These are phyloP conservation scores for Phrynocephalus forsythii DNA, from an alignment of 2,797 vertebrate species.

Conservation along the genomic window DNA sequence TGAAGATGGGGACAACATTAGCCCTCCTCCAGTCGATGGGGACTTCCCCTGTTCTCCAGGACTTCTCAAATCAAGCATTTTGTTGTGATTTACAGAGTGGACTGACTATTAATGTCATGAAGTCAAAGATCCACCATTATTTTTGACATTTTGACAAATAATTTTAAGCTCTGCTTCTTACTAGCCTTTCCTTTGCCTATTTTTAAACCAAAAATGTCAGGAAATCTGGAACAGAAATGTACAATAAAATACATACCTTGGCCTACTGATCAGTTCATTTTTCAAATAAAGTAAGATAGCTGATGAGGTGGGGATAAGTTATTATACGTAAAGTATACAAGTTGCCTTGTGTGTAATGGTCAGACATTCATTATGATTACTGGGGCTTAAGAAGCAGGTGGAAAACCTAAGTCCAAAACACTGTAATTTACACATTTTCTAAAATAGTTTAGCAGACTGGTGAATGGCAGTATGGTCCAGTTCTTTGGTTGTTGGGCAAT, in stretches of 20 bases:
- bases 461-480: conserved; percentile 24
- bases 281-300: conserved; percentile 79
- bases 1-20: no score
- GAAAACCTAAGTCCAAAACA: neutral
- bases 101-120: conserved; percentile 64
- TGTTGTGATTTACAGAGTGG: neutral
- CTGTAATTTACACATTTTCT: conserved; percentile 39
- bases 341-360: conserved; percentile 55
- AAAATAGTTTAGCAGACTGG: conserved; percentile 24
- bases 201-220: conserved; percentile 71
- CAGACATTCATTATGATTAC: conserved; percentile 45
- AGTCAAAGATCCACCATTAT: conserved; percentile 73
- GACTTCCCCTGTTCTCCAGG: no score
- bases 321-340: conserved; percentile 49
- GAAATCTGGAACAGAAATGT: conserved; percentile 79
- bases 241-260: conserved; percentile 77
- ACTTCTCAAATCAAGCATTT: no score
- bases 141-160: conserved; percentile 78
- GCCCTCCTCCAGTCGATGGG: no score
- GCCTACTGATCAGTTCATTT: conserved; percentile 77
- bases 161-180: conserved; percentile 76
- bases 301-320: conserved; percentile 69
- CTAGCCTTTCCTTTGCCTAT: conserved; percentile 71
- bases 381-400: neutral
- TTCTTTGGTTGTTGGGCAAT: conserved; percentile 56